Base-by-base conservation (phyloP, 1,140 invertebrate genomes). In the Achroia grisella region DNA sequence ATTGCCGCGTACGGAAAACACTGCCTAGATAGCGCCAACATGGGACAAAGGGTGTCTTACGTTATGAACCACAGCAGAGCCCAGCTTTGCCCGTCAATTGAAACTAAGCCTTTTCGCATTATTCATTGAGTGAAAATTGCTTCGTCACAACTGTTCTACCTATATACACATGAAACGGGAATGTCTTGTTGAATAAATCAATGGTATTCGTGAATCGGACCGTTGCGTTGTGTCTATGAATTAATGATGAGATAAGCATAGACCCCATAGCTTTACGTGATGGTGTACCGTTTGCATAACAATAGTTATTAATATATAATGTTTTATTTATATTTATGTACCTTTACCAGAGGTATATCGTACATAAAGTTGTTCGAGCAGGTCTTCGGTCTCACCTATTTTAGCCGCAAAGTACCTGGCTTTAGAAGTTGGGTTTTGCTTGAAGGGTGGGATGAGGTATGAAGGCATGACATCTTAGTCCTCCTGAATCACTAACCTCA, bases 61-160 rank as follows among this genome's bases (percentile, higher is more conserved):
- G 29, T 52, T 41, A 31, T 39, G 50, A 11, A 44, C 35, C 37
- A 17, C 39, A 50, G 39, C 34, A 48, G 36, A 23, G 30, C 42
- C 17, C 17, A 23, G 17, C 17, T 6, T 23, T 23, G 31, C 13
- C 11, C 34, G 17, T 41, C 50, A 57, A 59, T 62, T 56, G 49
- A 69, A 69, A 62, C 48, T 52, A 56, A 51, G 41, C 60, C 39
- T 48, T 67, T 62, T 55, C 44, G 36, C 37, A 46, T 34, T 52
- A 50, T 48, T 40, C 45, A 57, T 58, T 55, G 49, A 40, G 55
- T 34, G 29, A 33, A 52, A 63, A 54, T 53, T 54, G 43, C 43
- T 42, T 43, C 54, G 49, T 35, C 39, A 44, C 41, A 28, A 28
- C 10, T 29, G 47, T 49, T 23, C 2, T 23, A 23, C 17, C 17